Base-by-base conservation (phyloP, 1,140 invertebrate genomes). In the Saccostrea echinata region DNA sequence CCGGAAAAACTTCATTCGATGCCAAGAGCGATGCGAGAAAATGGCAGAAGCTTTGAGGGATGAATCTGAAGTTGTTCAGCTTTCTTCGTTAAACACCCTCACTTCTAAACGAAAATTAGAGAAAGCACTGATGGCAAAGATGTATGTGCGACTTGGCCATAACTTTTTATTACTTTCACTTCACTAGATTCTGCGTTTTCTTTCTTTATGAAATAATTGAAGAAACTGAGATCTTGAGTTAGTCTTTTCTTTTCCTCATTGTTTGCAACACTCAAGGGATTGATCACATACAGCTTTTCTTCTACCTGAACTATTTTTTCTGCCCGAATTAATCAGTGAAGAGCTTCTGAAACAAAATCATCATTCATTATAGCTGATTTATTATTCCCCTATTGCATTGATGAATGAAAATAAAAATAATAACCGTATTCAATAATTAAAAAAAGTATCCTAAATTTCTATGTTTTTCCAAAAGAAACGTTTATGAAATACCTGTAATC, bases 131-230 rank as follows among this genome's bases (percentile, higher is more conserved):
- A n/a, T n/a, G n/a, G n/a, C n/a, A n/a, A n/a, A n/a, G n/a, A n/a
- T n/a, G n/a, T n/a, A n/a, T n/a, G n/a, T n/a, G n/a, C n/a, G n/a
- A n/a, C n/a, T n/a, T n/a, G n/a, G n/a, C n/a, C n/a, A n/a, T n/a
- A n/a, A n/a, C n/a, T n/a, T n/a, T n/a, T n/a, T n/a, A n/a, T n/a
- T n/a, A 86, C 84, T 43, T 86, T 84, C 88, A 81, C 68, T 21
- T 89, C 80, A 33, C 86, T 84, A 27, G 76, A 89, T 82, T 88
- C 85, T 21, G 76, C 68, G 30, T 84, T 89, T 52, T 89, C 85
- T 71, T 71, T 71, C 18, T 43, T 83, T n/a, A 88, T 51, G 33
- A 27, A 57, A 43, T 82, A 27, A 53, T 88, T 88, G 1, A 88
- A 24, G 16, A 30, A 21, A 35, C 87, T 61, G 2, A 85, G 55